Conservation (phyloP, 2,797 vertebrate species). For the Carcharodon carcharias region DNA sequence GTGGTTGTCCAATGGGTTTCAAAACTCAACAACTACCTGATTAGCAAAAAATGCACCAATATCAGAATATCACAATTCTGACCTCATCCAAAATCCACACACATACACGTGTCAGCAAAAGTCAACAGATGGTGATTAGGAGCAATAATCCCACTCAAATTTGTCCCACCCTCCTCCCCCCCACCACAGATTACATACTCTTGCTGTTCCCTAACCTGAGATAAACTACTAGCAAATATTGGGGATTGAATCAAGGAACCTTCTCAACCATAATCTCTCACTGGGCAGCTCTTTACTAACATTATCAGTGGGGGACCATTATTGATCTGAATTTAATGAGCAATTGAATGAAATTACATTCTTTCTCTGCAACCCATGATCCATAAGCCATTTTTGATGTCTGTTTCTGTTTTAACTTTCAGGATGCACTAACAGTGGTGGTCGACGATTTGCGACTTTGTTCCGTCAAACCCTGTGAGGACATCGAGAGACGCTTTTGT, state of each 20-base stretch:
- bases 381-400: neutral
- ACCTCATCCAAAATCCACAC: neutral
- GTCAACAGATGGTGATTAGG: neutral
- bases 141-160: neutral
- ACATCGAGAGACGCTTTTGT: conserved; percentile 95
- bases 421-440: conserved; percentile 91
- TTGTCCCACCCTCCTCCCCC: too few species aligned
- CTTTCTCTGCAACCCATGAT: neutral
- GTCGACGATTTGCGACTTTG: conserved; percentile 92
- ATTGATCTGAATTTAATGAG: conserved; percentile 33
- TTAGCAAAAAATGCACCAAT: neutral
- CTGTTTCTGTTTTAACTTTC: conserved; percentile 39
- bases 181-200: too few species aligned
- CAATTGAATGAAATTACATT: neutral
- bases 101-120: neutral
- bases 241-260: neutral
- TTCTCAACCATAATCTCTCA: neutral
- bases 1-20: neutral
- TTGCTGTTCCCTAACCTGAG: neutral
- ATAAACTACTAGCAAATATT: neutral
- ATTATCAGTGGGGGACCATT: neutral
- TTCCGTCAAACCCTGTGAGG: conserved; percentile 89
- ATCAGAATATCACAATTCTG: neutral
- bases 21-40: neutral
- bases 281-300: neutral